Conservation (phyloP, 2,888 invertebrate genomes). For the Watsonalla binaria region DNA sequence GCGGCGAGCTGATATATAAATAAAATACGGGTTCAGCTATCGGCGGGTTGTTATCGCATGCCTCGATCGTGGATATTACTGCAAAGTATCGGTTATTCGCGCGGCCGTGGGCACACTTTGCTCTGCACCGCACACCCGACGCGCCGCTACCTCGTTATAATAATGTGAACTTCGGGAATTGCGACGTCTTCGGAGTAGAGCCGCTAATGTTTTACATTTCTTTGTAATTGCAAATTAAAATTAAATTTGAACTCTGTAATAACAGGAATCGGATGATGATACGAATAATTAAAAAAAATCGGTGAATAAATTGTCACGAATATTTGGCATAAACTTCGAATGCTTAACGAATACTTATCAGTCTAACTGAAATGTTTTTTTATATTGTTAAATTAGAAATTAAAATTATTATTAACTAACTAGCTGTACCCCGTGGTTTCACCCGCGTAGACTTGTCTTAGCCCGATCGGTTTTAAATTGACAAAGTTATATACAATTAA, state of each 20-base stretch:
- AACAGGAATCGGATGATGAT: not conserved
- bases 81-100: conserved; percentile 72
- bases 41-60: conserved; percentile 79
- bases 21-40: conserved; percentile 79
- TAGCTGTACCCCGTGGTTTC: too few relatives aligned
- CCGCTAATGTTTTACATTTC: conserved; percentile 38
- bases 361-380: too few relatives aligned
- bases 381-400: too few relatives aligned
- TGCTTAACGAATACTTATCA: too few relatives aligned
- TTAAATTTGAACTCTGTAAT: conserved; percentile 16
- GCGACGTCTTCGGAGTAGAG: conserved; percentile 66
- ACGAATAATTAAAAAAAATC: too few relatives aligned
- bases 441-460: too few relatives aligned
- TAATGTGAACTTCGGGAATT: conserved; percentile 77
- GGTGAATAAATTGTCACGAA: too few relatives aligned
- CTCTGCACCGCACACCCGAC: conserved; percentile 56
- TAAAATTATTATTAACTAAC: too few relatives aligned
- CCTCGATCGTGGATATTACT: conserved; percentile 71
- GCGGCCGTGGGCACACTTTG: conserved; percentile 72
- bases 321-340: too few relatives aligned
- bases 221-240: conserved; percentile 21
- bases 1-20: conserved; percentile 75
- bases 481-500: too few relatives aligned
- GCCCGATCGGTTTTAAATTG: too few relatives aligned
- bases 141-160: conserved; percentile 74